Percentiles rank a stretch among this genome's conserved stretches.
phyloP scores from a whole-genome alignment of 30 jellyfish, hydroid and myxozoan species.

The Turritopsis rubra region DNA sequence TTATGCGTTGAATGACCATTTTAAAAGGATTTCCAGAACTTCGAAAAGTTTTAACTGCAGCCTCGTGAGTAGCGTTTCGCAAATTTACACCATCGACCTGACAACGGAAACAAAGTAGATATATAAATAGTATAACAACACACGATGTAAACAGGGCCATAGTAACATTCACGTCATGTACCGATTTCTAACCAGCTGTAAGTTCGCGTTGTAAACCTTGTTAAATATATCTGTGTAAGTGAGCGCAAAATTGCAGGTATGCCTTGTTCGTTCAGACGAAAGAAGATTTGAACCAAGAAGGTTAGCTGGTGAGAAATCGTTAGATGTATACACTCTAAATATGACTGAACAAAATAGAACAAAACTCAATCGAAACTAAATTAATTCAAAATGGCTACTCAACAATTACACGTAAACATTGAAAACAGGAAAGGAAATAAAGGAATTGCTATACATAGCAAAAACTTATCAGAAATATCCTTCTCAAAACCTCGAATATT shows the following conservation, averaged over 20 bases:
- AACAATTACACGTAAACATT: not conserved
- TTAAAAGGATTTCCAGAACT: slow-evolving; percentile 74
- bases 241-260: no score
- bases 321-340: no score
- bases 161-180: no score
- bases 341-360: not conserved
- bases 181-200: no score
- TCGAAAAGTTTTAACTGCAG: slow-evolving; percentile 81
- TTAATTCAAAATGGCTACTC: not conserved
- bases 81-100: slow-evolving; percentile 85
- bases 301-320: no score
- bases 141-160: not conserved
- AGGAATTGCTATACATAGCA: not conserved
- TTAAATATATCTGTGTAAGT: no score
- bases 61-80: slow-evolving; percentile 78
- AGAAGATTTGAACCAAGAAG: no score
- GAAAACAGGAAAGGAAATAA: not conserved
- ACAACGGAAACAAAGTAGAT: no score
- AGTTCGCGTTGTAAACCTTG: no score
- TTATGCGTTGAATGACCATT: slow-evolving; percentile 63
- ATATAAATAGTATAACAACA: not conserved
- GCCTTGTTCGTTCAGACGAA: no score
- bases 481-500: not conserved
- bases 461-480: not conserved
- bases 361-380: not conserved